phyloP scores from a whole-genome alignment of 2,888 invertebrate species.

The Darwinula stevensoni region DNA sequence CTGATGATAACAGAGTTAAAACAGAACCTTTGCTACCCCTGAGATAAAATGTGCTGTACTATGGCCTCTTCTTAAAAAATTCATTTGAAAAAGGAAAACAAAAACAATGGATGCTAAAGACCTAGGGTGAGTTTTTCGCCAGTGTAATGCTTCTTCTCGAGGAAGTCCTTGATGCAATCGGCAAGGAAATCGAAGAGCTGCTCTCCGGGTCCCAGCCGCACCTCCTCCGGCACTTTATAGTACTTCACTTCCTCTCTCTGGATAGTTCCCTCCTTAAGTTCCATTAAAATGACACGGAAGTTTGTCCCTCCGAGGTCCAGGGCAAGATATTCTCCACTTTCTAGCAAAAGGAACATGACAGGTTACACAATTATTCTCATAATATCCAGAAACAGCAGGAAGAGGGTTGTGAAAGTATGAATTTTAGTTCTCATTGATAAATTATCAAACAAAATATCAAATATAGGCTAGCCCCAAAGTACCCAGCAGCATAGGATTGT shows the following conservation, averaged over 20 bases:
- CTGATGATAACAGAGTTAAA: no score
- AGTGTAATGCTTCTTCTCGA: constrained; percentile 26
- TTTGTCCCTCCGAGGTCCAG: constrained; percentile 54
- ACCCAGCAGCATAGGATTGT: no score
- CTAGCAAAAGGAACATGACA: constrained; percentile 18
- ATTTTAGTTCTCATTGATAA: no score
- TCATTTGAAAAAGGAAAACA: no score
- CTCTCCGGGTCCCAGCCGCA: constrained; percentile 29
- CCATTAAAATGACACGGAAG: constrained; percentile 36
- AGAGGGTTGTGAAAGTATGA: no score
- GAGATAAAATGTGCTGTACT: no score
- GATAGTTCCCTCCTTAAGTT: constrained; percentile 24
- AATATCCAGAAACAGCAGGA: no score
- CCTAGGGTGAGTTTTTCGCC: constrained; percentile 30
- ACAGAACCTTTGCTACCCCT: no score
- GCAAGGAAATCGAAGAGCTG: constrained; percentile 43
- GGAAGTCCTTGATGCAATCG: constrained; percentile 36
- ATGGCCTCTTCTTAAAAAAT: no score
- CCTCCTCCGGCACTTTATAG: constrained; percentile 21
- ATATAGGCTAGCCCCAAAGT: no score
- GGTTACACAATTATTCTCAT: constrained; percentile 6
- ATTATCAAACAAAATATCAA: no score
- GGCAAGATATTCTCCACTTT: constrained; percentile 39
- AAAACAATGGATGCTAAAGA: constrained; percentile 1
- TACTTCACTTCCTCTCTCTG: constrained; percentile 29